Percentiles rank a stretch among this genome's conserved stretches.
Evolutionary conservation across 2,113 vertebrate genomes (phyloP).

Genomic region (Rhinolophus ferrumequinum): DNA sequence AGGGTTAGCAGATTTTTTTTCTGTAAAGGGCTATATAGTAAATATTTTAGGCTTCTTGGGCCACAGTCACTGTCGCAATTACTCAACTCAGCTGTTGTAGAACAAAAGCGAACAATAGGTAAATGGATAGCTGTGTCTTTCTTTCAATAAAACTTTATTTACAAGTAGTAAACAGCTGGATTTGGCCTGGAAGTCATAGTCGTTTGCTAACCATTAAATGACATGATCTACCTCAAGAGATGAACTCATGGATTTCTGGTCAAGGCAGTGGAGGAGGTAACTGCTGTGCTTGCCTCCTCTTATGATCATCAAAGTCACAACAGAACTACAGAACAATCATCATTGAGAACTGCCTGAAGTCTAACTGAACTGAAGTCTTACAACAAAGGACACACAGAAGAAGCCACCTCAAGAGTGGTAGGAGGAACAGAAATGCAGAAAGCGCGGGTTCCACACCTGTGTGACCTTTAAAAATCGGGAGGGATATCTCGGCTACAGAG

Average conservation of each 20-base stretch:
- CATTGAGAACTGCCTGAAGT: too few relatives aligned
- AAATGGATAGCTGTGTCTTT: not conserved
- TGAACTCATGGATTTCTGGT: not conserved
- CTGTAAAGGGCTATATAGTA: not conserved
- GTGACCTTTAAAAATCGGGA: too few relatives aligned
- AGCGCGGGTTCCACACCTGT: too few relatives aligned
- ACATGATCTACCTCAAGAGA: not conserved
- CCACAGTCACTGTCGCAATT: not conserved
- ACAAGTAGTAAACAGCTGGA: not conserved
- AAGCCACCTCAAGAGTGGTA: too few relatives aligned
- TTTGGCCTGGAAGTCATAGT: not conserved
- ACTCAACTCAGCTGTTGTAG: not conserved
- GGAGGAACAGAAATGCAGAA: too few relatives aligned
- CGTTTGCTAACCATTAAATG: not conserved
- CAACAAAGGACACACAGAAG: too few relatives aligned
- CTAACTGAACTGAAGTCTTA: too few relatives aligned
- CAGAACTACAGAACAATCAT: too few relatives aligned
- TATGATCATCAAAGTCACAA: too few relatives aligned
- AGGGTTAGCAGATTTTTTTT: not conserved
- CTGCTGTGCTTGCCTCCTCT: too few relatives aligned
- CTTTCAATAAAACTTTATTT: conserved; percentile 47
- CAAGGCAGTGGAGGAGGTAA: too few relatives aligned
- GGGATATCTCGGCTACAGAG: too few relatives aligned
- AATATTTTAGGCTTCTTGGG: not conserved
- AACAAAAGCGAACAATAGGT: not conserved